phyloP scores from a whole-genome alignment of 2,113 vertebrate genomes.

The Pteropus alecto region DNA sequence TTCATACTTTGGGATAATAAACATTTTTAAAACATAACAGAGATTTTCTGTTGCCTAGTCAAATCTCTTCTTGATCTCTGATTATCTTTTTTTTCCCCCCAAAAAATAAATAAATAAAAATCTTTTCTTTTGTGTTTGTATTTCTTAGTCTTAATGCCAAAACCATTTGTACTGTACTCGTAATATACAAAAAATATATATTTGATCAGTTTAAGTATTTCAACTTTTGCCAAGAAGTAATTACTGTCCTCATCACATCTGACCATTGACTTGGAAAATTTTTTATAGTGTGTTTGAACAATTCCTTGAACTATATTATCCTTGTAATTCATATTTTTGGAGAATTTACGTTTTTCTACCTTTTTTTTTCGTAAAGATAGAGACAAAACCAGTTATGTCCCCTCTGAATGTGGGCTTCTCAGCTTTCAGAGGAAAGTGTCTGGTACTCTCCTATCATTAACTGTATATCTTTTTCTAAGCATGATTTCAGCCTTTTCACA shows the following conservation, averaged over 20 bases:
- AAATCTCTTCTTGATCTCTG: constrained; percentile 72
- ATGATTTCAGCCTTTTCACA: constrained; percentile 67
- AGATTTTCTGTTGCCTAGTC: constrained; percentile 19
- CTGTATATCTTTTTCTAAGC: constrained; percentile 58
- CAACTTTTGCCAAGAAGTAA: constrained; percentile 74
- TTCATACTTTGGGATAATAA: constrained; percentile 38
- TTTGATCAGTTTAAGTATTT: constrained; percentile 76
- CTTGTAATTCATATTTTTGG: constrained; percentile 59
- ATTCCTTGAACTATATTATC: constrained; percentile 60
- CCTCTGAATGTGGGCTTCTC: constrained; percentile 68
- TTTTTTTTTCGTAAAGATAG: constrained; percentile 62
- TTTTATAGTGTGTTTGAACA: constrained; percentile 63
- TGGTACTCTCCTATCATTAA: constrained; percentile 63
- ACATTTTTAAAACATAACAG: constrained; percentile 54
- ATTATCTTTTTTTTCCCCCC: not conserved
- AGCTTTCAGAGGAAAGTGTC: constrained; percentile 64
- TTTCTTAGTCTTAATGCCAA: constrained; percentile 66
- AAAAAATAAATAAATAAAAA: not conserved
- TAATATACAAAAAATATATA: constrained; percentile 68
- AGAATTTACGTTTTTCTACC: constrained; percentile 41
- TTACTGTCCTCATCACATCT: constrained; percentile 50
- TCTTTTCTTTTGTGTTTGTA: constrained; percentile 53
- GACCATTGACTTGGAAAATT: constrained; percentile 66
- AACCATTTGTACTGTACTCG: constrained; percentile 67
- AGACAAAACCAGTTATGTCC: constrained; percentile 72